Percentiles rank a stretch among this genome's conserved stretches.
Conservation (phyloP, 2,113 vertebrate genomes). For the Tragelaphus strepsiceros region DNA sequence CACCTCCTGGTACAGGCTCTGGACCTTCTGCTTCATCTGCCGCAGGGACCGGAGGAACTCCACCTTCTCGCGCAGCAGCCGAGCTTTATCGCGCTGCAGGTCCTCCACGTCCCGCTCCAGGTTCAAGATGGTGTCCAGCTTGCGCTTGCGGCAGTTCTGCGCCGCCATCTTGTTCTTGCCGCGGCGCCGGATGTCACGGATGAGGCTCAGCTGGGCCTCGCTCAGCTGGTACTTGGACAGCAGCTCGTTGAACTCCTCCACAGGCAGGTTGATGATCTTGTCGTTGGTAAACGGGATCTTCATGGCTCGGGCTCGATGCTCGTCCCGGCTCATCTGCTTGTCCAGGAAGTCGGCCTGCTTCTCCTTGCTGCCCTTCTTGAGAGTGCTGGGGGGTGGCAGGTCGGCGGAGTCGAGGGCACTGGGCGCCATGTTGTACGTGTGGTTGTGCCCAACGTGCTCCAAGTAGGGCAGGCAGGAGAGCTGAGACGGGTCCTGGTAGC, state of each 20-base stretch:
- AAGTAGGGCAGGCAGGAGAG: conserved; percentile 93
- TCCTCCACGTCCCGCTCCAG: conserved; percentile 96
- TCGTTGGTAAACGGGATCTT: conserved; percentile 99
- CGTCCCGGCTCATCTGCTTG: conserved; percentile 94
- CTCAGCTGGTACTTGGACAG: conserved; percentile 96
- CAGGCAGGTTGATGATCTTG: conserved; percentile 97
- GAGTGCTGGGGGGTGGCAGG: conserved; percentile 72
- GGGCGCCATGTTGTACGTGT: conserved; percentile 95
- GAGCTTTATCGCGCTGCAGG: conserved; percentile 91
- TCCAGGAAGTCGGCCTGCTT: conserved; percentile 89
- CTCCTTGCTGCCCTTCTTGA: conserved; percentile 87
- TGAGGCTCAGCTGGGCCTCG: conserved; percentile 95
- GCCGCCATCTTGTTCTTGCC: conserved; percentile 99
- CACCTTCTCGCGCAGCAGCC: conserved; percentile 95
- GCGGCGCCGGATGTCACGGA: conserved; percentile 94
- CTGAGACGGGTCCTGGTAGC: conserved; percentile 93
- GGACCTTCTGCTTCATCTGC: conserved; percentile 98
- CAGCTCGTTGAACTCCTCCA: conserved; percentile 99
- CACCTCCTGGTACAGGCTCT: conserved; percentile 95
- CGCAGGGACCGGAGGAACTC: conserved; percentile 94
- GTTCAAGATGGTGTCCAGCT: conserved; percentile 97
- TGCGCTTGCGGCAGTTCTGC: conserved; percentile 98
- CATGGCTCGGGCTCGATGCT: conserved; percentile 94
- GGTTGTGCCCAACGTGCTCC: conserved; percentile 95
- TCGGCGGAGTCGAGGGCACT: conserved; percentile 79